Percentiles rank a stretch among this genome's conserved stretches.
These are phyloP conservation scores for Phylloscopus trochilus DNA, from an alignment of 2,113 vertebrate genomes.

Conservation along the genomic window DNA sequence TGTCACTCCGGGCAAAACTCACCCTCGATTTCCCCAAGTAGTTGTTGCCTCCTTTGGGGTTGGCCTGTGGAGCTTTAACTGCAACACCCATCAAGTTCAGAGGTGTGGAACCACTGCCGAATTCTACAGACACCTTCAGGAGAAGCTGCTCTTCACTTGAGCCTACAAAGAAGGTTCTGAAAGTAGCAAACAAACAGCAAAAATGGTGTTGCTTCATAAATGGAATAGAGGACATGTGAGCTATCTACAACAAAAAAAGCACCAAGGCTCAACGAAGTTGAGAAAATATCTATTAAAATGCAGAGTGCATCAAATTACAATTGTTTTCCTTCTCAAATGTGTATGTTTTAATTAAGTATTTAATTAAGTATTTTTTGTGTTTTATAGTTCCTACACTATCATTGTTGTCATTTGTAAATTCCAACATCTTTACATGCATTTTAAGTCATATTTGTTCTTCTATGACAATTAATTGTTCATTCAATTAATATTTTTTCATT, in stretches of 20 bases:
- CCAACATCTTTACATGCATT: not conserved
- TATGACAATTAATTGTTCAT: not conserved
- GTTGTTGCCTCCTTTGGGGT: not conserved
- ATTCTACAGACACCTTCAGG: not conserved
- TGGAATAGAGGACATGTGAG: not conserved
- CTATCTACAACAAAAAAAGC: not conserved
- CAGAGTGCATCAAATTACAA: not conserved
- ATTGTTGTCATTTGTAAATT: not conserved
- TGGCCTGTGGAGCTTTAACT: not conserved
- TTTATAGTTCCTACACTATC: not conserved
- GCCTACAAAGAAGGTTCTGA: not conserved
- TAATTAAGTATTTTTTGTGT: not conserved
- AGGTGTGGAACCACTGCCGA: not conserved
- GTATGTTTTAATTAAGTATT: not conserved
- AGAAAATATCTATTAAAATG: not conserved
- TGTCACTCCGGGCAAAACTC: not conserved
- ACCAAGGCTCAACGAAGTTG: not conserved
- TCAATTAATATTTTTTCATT: not conserved
- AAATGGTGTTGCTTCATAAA: not conserved
- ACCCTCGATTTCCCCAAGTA: not conserved
- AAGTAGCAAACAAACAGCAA: not conserved
- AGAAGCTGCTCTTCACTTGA: not conserved
- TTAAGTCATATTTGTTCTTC: not conserved
- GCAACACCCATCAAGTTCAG: rapidly evolving
- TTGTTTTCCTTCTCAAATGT: not conserved